Percentiles rank a stretch among this genome's conserved stretches.
Conservation (phyloP, 2,888 invertebrate genomes). For the Drepana falcataria region DNA sequence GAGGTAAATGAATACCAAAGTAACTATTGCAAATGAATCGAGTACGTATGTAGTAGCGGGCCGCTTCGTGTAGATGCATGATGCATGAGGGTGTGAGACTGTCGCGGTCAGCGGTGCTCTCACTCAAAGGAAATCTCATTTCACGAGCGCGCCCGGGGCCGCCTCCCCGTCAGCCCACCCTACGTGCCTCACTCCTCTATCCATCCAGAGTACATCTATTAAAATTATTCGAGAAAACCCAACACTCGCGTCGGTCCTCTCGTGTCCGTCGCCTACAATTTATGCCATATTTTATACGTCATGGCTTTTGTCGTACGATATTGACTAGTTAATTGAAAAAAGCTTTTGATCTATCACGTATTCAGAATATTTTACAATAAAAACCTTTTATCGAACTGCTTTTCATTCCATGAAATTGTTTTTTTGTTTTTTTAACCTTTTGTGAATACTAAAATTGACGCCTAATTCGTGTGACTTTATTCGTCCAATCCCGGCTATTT, state of each 20-base stretch:
- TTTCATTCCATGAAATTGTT: slow-evolving; percentile 5
- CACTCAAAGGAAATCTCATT: slow-evolving; percentile 77
- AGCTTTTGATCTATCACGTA: slow-evolving; percentile 27
- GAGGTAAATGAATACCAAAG: background rate
- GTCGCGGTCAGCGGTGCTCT: slow-evolving; percentile 59
- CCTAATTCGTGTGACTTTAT: too few species aligned
- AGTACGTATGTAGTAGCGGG: slow-evolving; percentile 17
- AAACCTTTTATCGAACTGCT: slow-evolving; percentile 1
- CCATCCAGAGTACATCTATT: slow-evolving; percentile 58
- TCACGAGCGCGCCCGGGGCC: slow-evolving; percentile 32
- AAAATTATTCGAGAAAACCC: slow-evolving; percentile 72
- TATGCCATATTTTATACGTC: slow-evolving; percentile 41
- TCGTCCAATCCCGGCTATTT: too few species aligned
- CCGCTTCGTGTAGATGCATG: slow-evolving; percentile 37
- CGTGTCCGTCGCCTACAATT: slow-evolving; percentile 36
- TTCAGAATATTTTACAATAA: slow-evolving; percentile 19
- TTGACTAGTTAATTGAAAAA: slow-evolving; percentile 39
- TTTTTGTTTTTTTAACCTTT: background rate
- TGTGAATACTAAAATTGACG: background rate
- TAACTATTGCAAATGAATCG: slow-evolving; percentile 14
- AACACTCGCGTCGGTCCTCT: slow-evolving; percentile 34
- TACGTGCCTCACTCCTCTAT: slow-evolving; percentile 19
- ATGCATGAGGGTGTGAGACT: slow-evolving; percentile 53
- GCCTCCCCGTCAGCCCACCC: slow-evolving; percentile 20
- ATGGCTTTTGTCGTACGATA: slow-evolving; percentile 41